These are phyloP conservation scores for Slavum lentiscoides DNA, from an alignment of 2,888 invertebrate genomes.

Conservation along the genomic window DNA sequence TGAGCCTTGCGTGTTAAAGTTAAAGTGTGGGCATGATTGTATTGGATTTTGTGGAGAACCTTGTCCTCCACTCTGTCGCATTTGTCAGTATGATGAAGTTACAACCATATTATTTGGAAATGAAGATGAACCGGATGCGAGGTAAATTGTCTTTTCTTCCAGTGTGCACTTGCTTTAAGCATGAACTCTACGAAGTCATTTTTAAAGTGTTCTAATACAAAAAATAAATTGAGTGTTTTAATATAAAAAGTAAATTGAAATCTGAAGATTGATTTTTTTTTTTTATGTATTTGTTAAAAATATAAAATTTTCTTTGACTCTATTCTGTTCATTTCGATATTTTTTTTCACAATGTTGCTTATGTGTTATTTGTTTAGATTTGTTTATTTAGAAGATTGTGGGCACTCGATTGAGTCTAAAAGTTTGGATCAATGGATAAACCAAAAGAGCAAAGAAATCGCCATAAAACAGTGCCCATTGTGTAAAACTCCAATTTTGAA, in stretches of 20 bases:
- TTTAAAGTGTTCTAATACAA: too few species aligned
- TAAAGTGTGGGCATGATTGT: slow-evolving; percentile 55
- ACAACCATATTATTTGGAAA: slow-evolving; percentile 61
- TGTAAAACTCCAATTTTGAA: slow-evolving; percentile 67
- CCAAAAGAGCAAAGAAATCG: slow-evolving; percentile 57
- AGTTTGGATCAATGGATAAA: slow-evolving; percentile 59
- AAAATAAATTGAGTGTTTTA: too few species aligned
- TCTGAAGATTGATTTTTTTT: too few species aligned
- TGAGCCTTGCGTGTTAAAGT: slow-evolving; percentile 48
- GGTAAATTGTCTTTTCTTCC: slow-evolving; percentile 25
- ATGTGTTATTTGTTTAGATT: slow-evolving; percentile 60
- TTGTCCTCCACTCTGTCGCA: slow-evolving; percentile 62
- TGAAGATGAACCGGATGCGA: slow-evolving; percentile 65
- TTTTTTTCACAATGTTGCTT: too few species aligned
- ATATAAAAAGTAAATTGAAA: too few species aligned
- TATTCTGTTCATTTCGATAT: too few species aligned
- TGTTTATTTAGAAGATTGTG: slow-evolving; percentile 64
- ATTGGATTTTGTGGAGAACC: slow-evolving; percentile 56
- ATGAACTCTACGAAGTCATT: too few species aligned
- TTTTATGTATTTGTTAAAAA: too few species aligned
- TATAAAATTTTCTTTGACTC: too few species aligned
- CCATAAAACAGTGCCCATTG: slow-evolving; percentile 63
- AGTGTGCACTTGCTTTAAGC: too few species aligned
- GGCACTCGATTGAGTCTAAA: slow-evolving; percentile 63
- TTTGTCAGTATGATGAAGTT: slow-evolving; percentile 63